Evolutionary conservation across 1,140 invertebrate genomes (phyloP).

Genomic region (Paralvinella palmiformis): DNA sequence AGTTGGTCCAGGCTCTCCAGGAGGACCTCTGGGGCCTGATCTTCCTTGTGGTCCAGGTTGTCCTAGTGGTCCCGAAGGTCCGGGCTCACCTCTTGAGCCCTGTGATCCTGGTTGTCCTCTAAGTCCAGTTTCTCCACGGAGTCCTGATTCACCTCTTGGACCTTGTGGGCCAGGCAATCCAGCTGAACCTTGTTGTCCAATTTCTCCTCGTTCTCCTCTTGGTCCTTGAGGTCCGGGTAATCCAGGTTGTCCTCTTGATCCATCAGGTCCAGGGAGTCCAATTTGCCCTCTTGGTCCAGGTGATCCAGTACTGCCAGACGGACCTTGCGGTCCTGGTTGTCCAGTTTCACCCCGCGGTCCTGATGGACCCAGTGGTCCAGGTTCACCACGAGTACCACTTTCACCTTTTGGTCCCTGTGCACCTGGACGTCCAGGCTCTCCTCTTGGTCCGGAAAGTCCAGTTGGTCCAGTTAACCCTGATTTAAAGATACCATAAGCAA

Average conservation of each 20-base stretch:
- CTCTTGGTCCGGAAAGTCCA: neutral
- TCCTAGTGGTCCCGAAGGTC: slow-evolving; percentile 15
- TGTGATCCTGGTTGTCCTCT: neutral
- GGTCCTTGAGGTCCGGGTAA: slow-evolving; percentile 48
- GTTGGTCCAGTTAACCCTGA: neutral
- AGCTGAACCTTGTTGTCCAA: slow-evolving; percentile 21
- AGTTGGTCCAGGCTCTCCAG: slow-evolving; percentile 68
- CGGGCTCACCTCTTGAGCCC: neutral
- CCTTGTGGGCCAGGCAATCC: slow-evolving; percentile 7
- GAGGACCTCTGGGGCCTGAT: slow-evolving; percentile 65
- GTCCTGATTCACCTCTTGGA: slow-evolving; percentile 60
- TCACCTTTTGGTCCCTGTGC: neutral
- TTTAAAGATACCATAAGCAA: neutral
- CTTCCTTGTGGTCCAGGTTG: neutral
- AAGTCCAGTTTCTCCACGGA: slow-evolving; percentile 37
- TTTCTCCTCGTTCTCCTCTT: slow-evolving; percentile 26
- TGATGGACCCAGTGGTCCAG: neutral
- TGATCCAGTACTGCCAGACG: neutral
- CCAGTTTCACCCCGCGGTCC: slow-evolving; percentile 9
- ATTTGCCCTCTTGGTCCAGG: neutral
- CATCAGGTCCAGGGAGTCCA: no score
- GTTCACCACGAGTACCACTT: slow-evolving; percentile 1
- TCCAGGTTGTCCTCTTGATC: neutral
- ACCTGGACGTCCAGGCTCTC: slow-evolving; percentile 4
- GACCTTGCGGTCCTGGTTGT: neutral